Base-by-base conservation (phyloP, 2,888 invertebrate genomes). In the Zhuqinia jingwanae region DNA sequence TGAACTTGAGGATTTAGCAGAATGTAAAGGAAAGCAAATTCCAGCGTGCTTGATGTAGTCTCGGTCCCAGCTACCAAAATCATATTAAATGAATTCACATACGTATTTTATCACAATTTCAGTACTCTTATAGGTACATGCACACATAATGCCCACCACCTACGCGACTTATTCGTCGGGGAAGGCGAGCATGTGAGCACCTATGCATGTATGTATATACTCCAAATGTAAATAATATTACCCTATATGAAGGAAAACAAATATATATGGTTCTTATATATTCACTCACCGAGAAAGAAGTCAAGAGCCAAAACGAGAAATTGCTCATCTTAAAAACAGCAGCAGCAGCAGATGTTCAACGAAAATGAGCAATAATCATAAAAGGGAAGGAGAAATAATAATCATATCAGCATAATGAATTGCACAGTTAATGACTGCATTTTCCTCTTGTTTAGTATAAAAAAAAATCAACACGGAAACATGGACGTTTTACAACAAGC, bases 21-120 rank as follows among this genome's bases (percentile, higher is more conserved):
- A 88, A 89, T 87, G 75, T 89, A 89, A 0, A 90, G 75, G 75
- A 90, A 89, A 0, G 88, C 89, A 70, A 91, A 90, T 85, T 91
- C 91, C 87, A 90, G 50, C 3, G 89, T 89, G 79, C 88, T 90
- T n/a, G 87, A 88, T n/a, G 88, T 89, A 15, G 90, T 90, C 50
- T 90, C 89, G 2, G 88, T 88, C 2, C 90, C 89, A 53, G 89
- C 89, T 87, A 36, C 56, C 0, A 36, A 36, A 36, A 68, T 47
- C 42, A 36, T n/a, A n/a, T n/a, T n/a, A 65, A 56, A 78, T 45
- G 75, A 87, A 83, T 63, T 30, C 27, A 79, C 68, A 81, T 27
- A 81, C 56, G 58, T 53, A 81, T 68, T 81, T 75, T 75, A 75
- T 75, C 53, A 75, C 53, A 50, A 75, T 75, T 68, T 68, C 22